Evolutionary conservation across 2,797 vertebrate genomes (phyloP), one percentile per base, ranked within the genome.

Genomic region (Pteronotus mesoamericanus): DNA sequence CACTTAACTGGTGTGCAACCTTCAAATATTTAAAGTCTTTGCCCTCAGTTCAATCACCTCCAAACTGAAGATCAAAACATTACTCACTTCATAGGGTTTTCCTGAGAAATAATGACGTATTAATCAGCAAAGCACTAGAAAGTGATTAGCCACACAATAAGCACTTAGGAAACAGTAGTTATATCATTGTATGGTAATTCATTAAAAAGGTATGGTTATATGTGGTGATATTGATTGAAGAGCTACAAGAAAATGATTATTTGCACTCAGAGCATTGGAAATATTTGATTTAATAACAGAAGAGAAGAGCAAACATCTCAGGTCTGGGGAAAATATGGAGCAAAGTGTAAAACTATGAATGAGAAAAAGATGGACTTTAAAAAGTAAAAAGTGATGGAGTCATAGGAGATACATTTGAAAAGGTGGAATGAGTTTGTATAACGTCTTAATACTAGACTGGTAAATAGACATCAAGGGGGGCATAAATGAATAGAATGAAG

Each of bases 231-330:
- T 5, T 51, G 68, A 87, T 44, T 26, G 14, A 64, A 82, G 34
- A 74, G 11, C 8, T 75, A 16, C 5, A 34, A 80, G 1, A 53
- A 95, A 55, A 75, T 71, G 3, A 64, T 37, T 61, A 14, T 87
- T 77, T 37, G 14, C 22, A 61, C 74, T 74, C 1, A 64, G 8
- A 77, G 5, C 8, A 55, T 0, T 26, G 15, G 5, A 82, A 90
- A 66, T 66, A 91, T 64, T 64, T 96, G 14, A 84, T 84, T 51
- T 68, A 57, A 9, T 64, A 68, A 77, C 3, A 51, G 26, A 89
- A 89, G 26, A 15, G 9, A 19, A 91, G 46, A 88, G 21, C 57
- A 18, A 6, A 16, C 2, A 21, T 90, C n/a, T 61, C 11, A 21
- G 9, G 6, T 53, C 6, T 89, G 19, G 26, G 21, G 37, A 44